Evolutionary conservation across 2,113 vertebrate genomes (phyloP).

Genomic region (Mystacornis crossleyi): DNA sequence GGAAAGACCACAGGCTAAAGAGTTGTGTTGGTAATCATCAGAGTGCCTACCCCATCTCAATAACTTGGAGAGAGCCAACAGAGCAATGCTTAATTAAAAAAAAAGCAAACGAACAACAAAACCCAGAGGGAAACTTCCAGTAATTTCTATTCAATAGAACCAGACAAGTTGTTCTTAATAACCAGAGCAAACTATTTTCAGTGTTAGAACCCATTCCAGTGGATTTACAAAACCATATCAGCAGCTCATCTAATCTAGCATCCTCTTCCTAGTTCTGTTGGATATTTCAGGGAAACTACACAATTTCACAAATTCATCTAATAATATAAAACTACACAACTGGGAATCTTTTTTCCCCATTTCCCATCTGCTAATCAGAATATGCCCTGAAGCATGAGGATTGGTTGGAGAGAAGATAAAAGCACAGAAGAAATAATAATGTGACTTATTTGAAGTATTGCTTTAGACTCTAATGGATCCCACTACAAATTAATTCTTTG

Average conservation of each 20-base stretch:
- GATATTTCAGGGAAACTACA: constrained; percentile 40
- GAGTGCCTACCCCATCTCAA: background rate
- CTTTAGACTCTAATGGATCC: constrained; percentile 57
- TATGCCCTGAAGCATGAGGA: constrained; percentile 52
- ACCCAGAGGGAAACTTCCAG: background rate
- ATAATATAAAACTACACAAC: constrained; percentile 40
- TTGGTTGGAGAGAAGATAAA: constrained; percentile 60
- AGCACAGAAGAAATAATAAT: constrained; percentile 47
- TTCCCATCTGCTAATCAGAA: constrained; percentile 60
- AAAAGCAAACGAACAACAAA: background rate
- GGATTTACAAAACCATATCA: constrained; percentile 5
- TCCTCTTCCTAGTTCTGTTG: constrained; percentile 3
- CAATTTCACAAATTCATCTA: constrained; percentile 46
- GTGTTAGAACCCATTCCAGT: constrained; percentile 18
- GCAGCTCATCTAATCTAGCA: background rate
- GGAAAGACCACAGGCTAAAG: background rate
- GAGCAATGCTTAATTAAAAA: background rate
- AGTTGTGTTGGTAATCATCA: background rate
- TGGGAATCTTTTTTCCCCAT: constrained; percentile 12
- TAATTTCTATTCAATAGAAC: background rate
- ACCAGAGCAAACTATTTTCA: background rate
- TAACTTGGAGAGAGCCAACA: background rate
- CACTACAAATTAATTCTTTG: constrained; percentile 1
- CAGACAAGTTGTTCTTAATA: background rate
- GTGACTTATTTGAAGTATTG: constrained; percentile 48